A percentile compares a stretch with the other conserved stretches of the same genome.
phyloP scores from a whole-genome alignment of 2,113 vertebrate species.

The Lota lota region DNA sequence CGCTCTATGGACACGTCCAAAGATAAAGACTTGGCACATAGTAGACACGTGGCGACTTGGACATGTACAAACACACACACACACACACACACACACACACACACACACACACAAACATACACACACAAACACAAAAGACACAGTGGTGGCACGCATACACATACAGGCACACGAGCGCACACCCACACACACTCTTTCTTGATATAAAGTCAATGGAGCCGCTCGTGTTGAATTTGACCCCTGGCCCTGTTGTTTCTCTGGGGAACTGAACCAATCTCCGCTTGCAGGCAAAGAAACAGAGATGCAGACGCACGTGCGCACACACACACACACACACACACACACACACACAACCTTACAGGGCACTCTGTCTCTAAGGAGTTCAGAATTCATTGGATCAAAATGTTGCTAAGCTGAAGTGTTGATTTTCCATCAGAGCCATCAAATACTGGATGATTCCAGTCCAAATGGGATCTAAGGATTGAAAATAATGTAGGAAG shows the following conservation, averaged over 20 bases:
- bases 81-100: not conserved
- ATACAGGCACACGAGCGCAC: not conserved
- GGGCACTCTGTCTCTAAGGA: constrained; percentile 21
- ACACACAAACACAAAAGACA: constrained; percentile 3
- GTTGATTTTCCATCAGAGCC: not conserved
- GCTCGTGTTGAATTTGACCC: constrained; percentile 41
- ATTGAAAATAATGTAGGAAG: not conserved
- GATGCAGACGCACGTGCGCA: not conserved
- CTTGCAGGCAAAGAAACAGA: not conserved
- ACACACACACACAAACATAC: not conserved
- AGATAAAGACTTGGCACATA: too few species aligned
- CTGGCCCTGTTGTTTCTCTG: constrained; percentile 20
- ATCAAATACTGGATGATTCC: not conserved
- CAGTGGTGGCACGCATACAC: not conserved
- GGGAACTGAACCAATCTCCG: constrained; percentile 7
- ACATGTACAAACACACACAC: not conserved
- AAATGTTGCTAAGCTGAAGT: not conserved
- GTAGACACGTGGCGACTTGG: too few species aligned
- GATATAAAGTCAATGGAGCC: not conserved
- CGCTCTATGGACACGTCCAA: too few species aligned
- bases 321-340: constrained; percentile 3
- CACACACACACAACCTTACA: constrained; percentile 1
- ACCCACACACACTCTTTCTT: constrained; percentile 5
- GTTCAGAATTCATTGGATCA: constrained; percentile 4
- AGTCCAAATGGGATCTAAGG: not conserved